Base-by-base conservation (phyloP, 1,140 invertebrate genomes). In the Neuroterus valhalla region DNA sequence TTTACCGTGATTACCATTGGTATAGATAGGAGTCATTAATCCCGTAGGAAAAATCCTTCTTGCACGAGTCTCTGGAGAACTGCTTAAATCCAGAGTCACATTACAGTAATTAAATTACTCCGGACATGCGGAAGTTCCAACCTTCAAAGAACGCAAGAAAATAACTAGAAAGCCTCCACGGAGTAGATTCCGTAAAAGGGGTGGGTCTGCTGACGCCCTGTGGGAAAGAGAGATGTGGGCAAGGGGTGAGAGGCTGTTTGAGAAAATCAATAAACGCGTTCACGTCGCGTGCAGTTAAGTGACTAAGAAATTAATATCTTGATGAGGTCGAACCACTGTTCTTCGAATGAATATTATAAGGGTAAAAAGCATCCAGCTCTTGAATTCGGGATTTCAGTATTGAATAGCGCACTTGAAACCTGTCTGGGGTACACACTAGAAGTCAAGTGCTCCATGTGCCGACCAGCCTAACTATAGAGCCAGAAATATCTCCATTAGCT, bases 251-350 rank as follows among this genome's bases (percentile, higher is more conserved):
- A 80, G 75, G 75, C 76, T 76, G 79, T 78, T 78, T 85, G 82
- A 82, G 85, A 86, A 87, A 87, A 88, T 89, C 85, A 86, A 87
- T 87, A 88, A 81, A 82, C 84, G 79, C 86, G 82, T 88, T 88
- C 82, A 82, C 81, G 84, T 89, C 84, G 87, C 87, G 86, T 88
- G 86, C 86, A 85, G 85, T 85, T 86, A 86, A 89, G 85, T 87
- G 86, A 87, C 82, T 85, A 84, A 89, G 86, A 86, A 89, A 89
- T 88, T 89, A 88, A 89, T 89, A 87, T 89, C 86, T 86, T 82
- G 85, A 87, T 87, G 86, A 86, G 87, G 84, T 86, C 84, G 81
- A 77, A 80, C 81, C 84, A 78, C 74, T 76, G 82, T 78, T 80
- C 80, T 78, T 78, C 81, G 81, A 82, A 73, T 79, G 79, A 83